Percentiles rank a stretch among this genome's conserved stretches.
phyloP scores from a whole-genome alignment of 92 coral and sea anemone genomes.

The Phymanthus crucifer region DNA sequence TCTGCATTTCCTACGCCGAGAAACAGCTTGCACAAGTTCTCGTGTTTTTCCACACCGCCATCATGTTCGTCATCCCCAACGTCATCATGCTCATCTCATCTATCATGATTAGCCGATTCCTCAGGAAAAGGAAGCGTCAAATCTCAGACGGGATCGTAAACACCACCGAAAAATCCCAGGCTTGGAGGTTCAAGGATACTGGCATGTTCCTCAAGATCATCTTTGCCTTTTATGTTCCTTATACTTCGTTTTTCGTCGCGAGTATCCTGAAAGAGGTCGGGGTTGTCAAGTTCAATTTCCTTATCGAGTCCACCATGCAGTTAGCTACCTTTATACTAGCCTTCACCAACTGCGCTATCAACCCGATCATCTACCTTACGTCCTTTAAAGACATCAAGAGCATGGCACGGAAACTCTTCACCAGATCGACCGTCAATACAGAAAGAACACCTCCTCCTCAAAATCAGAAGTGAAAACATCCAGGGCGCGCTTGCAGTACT shows the following conservation, averaged over 20 bases:
- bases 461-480: neutral
- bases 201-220: constrained; percentile 30
- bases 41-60: neutral
- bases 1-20: constrained; percentile 12
- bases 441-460: neutral
- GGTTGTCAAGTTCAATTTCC: neutral
- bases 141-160: neutral
- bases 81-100: constrained; percentile 3
- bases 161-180: constrained; percentile 1
- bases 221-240: constrained; percentile 17
- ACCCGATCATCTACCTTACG: constrained; percentile 10
- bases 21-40: neutral
- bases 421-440: neutral
- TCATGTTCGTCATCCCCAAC: constrained; percentile 16
- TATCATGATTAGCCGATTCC: constrained; percentile 14
- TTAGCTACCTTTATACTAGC: constrained; percentile 8
- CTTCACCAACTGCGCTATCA: constrained; percentile 21
- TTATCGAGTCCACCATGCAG: constrained; percentile 4
- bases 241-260: constrained; percentile 14
- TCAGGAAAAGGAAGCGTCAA: constrained; percentile 12
- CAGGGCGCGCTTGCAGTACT: no score
- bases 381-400: constrained; percentile 12
- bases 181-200: constrained; percentile 25
- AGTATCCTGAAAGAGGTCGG: constrained; percentile 4
- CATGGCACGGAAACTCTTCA: neutral